Conservation (phyloP, 2,797 vertebrate genomes). For the Arctocebus calabarensis region DNA sequence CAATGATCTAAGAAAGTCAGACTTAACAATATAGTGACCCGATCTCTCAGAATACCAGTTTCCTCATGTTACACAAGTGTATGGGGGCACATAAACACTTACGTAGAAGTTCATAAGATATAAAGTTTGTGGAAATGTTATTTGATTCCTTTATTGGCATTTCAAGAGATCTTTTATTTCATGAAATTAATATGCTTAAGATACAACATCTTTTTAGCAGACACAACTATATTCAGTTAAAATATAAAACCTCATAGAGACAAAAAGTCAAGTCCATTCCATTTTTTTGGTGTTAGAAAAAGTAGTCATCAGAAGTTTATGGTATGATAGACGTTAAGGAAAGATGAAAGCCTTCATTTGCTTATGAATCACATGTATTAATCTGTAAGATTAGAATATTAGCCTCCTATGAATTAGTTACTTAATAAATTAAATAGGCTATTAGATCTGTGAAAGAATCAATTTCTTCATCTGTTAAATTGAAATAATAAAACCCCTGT, state of each 20-base stretch:
- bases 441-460: background rate
- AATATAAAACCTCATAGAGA: background rate
- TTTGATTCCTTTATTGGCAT: background rate
- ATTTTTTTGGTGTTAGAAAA: background rate
- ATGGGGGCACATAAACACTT: too few species aligned
- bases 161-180: background rate
- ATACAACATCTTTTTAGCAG: background rate
- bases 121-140: background rate
- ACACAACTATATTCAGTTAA: background rate
- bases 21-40: background rate
- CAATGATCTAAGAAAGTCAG: background rate
- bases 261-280: background rate
- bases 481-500: background rate
- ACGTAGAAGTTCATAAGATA: background rate
- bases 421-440: background rate
- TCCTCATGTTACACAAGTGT: background rate
- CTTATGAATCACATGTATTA: background rate
- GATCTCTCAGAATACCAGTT: background rate
- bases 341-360: background rate
- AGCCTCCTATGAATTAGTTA: background rate
- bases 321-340: background rate
- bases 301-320: background rate
- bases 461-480: background rate
- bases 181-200: background rate
- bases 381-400: background rate